Evolutionary conservation across 2,888 invertebrate species (phyloP), one percentile per base, ranked within the genome.

Genomic region (Torymus auratus): DNA sequence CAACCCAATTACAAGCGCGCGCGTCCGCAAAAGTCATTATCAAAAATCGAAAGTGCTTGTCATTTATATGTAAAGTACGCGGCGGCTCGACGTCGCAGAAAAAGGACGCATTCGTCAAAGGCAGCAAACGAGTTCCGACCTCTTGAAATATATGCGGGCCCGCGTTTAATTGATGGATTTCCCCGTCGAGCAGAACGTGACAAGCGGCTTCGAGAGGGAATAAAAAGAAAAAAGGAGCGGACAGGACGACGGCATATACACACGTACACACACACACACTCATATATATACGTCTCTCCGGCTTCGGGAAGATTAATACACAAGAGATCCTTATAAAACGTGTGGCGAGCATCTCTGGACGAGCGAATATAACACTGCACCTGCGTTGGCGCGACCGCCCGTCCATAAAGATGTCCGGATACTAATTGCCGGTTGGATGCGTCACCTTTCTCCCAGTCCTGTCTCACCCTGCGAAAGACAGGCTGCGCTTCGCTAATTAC

Each of bases 321-420:
- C 73, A 64, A 41, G 23, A 71, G 72, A 72, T 77, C 69, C 58
- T 71, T 81, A 65, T 73, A 68, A 76, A 72, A 50, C 68, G 65
- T 41, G 41, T 41, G 41, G 41, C 41, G 41, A 41, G 41, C 41
- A 7, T 41, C 41, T 41, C 41, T 41, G 41, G 41, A n/a, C 56
- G 56, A 11, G 41, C 23, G 41, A 13, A 55, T 76, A 20, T 68
- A 23, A 11, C 41, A 14, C 28, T 69, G 69, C 23, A 56, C 56
- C 23, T 50, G 52, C 20, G 11, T 55, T 23, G 14, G 2, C n/a
- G 23, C 15, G 56, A 65, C 65, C 74, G 82, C 83, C 78, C 82
- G 85, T 85, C 83, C 85, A 88, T 87, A 85, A 87, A 88, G 88
- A 88, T 84, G 87, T 88, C 85, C 84, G 74, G 80, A 78, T 83